Evolutionary conservation across 2,113 vertebrate genomes (phyloP).

Genomic region (human (Homo sapiens)): DNA sequence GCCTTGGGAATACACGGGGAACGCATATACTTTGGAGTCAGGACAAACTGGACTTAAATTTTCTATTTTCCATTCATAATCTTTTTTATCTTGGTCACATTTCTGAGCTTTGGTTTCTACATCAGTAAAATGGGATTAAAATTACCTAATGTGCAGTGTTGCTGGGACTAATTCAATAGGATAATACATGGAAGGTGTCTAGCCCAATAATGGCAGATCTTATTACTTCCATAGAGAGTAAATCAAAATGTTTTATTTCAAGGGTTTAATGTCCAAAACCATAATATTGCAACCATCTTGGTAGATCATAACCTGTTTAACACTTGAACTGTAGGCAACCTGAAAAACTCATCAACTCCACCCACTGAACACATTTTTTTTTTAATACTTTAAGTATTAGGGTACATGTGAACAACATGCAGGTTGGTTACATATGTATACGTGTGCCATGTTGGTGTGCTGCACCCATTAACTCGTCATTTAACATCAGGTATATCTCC

Average conservation of each 20-base stretch:
- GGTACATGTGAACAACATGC: no score
- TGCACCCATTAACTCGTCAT: no score
- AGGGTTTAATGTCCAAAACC: neutral
- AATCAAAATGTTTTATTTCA: neutral
- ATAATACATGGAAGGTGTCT: neutral
- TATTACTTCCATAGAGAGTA: neutral
- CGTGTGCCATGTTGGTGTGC: no score
- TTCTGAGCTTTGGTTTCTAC: neutral
- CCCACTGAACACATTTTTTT: neutral
- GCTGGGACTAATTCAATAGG: neutral
- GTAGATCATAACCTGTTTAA: neutral
- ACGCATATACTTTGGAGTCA: neutral
- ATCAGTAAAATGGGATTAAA: constrained; percentile 16
- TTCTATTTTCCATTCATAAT: neutral
- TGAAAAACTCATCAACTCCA: neutral
- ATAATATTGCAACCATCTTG: neutral
- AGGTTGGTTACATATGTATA: no score
- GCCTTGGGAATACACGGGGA: neutral
- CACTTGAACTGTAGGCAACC: neutral
- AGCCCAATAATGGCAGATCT: neutral
- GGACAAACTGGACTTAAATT: neutral
- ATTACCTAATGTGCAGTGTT: neutral
- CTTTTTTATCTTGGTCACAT: neutral
- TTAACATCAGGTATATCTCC: no score
- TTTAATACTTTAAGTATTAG: no score